Percentiles rank a stretch among this genome's conserved stretches.
These are phyloP conservation scores for Charaxes varanes DNA, from an alignment of 1,140 invertebrate species.

Conservation along the genomic window DNA sequence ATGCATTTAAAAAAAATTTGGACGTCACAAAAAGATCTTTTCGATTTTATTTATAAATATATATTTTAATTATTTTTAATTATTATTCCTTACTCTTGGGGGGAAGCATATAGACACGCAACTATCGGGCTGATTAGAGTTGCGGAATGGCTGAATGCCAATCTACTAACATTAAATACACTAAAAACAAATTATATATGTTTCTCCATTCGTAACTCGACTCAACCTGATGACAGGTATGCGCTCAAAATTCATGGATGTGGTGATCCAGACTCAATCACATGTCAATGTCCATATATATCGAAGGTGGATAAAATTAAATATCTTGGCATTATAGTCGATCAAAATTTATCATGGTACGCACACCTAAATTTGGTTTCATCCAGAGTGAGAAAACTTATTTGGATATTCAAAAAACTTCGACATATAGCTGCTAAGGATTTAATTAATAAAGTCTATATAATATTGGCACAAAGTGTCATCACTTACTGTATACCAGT, in stretches of 20 bases:
- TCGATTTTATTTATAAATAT: too few relatives aligned
- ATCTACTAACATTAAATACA: conserved; percentile 1
- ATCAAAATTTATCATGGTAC: conserved; percentile 3
- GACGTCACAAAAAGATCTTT: not conserved
- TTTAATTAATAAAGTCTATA: not conserved
- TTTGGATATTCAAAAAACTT: not conserved
- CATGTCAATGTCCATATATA: not conserved
- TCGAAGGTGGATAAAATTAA: not conserved
- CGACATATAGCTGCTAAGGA: not conserved
- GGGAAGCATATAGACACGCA: not conserved
- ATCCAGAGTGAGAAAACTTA: conserved; percentile 4
- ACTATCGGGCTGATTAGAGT: not conserved
- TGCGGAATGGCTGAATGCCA: conserved; percentile 1
- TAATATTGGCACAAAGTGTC: not conserved
- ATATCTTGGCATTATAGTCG: too few relatives aligned
- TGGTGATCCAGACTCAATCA: not conserved
- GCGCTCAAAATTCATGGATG: not conserved
- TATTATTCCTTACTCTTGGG: not conserved
- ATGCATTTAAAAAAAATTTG: too few relatives aligned
- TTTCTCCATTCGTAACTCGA: not conserved
- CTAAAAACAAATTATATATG: not conserved
- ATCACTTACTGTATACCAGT: conserved; percentile 4
- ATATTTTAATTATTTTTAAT: too few relatives aligned
- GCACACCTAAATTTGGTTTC: conserved; percentile 5
- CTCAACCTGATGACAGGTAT: not conserved